These are phyloP conservation scores for Stichopus horrens DNA, from an alignment of 53 echinoderm and acorn worm genomes.

Conservation along the genomic window DNA sequence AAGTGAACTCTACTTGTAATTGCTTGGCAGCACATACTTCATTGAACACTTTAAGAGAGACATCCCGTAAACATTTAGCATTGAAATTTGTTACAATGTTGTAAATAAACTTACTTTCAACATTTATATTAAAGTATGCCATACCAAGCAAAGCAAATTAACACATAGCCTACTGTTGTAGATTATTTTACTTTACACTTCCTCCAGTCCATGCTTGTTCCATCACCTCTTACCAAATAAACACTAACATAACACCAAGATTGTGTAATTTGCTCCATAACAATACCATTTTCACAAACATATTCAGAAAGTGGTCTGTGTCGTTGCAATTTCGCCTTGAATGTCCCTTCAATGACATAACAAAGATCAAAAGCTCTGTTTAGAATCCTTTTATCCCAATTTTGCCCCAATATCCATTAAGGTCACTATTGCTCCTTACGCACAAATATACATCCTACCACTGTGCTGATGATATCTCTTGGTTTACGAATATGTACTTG, in stretches of 20 bases:
- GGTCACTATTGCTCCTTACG: slow-evolving; percentile 1
- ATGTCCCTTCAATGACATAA: slow-evolving; percentile 15
- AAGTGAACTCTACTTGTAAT: too few species aligned
- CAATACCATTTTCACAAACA: neutral
- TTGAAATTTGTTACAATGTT: neutral
- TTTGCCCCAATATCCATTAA: neutral
- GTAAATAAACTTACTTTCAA: slow-evolving; percentile 14
- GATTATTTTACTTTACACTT: too few species aligned
- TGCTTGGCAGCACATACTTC: too few species aligned
- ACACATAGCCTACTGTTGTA: neutral
- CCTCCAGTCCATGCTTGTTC: neutral
- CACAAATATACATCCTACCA: neutral
- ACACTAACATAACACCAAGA: neutral
- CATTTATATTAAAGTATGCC: slow-evolving; percentile 23
- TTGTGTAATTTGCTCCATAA: slow-evolving; percentile 16
- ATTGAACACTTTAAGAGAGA: too few species aligned
- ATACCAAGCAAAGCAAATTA: neutral
- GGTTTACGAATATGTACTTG: slow-evolving; percentile 1
- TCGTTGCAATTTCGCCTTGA: neutral
- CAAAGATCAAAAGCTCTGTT: slow-evolving; percentile 22
- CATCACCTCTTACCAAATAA: neutral
- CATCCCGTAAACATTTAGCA: too few species aligned
- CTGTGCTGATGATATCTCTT: too few species aligned
- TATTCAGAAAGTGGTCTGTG: slow-evolving; percentile 10
- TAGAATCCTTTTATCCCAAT: slow-evolving; percentile 23